These are phyloP conservation scores for Brachyptera risi DNA, from an alignment of 2,888 invertebrate species.

Conservation along the genomic window DNA sequence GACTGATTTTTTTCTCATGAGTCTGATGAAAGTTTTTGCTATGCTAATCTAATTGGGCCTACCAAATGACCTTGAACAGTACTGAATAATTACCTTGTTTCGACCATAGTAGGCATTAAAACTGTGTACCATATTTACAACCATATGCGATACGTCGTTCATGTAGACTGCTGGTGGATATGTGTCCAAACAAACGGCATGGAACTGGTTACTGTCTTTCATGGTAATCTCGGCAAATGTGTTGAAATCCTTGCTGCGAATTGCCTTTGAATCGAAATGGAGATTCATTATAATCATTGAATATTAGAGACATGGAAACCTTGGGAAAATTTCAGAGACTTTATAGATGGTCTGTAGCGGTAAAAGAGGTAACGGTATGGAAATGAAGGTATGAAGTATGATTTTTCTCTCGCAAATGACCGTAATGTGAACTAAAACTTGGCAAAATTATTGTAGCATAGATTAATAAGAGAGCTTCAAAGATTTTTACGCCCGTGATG, in stretches of 20 bases:
- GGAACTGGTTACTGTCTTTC: conserved; percentile 96
- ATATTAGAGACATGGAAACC: neutral
- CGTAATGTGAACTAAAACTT: no score
- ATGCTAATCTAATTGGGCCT: no score
- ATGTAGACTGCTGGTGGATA: conserved; percentile 92
- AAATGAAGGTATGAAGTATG: no score
- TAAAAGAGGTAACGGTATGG: neutral
- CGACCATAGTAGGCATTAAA: conserved; percentile 69
- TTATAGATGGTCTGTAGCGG: neutral
- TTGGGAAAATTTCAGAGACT: neutral
- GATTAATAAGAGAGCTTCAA: no score
- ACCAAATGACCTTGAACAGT: no score
- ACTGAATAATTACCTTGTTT: conserved; percentile 50
- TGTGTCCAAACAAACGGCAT: conserved; percentile 89
- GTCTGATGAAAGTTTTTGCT: no score
- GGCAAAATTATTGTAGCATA: no score
- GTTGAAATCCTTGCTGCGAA: conserved; percentile 67
- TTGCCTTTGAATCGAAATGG: conserved; percentile 49
- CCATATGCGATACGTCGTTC: conserved; percentile 79
- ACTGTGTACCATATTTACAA: conserved; percentile 74
- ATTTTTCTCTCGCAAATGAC: no score
- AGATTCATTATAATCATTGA: neutral
- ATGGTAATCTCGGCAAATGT: conserved; percentile 91
- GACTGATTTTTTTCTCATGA: no score
- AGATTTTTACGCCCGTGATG: no score